These are phyloP conservation scores for Mamestra configurata DNA, from an alignment of 1,140 invertebrate species.

Conservation along the genomic window DNA sequence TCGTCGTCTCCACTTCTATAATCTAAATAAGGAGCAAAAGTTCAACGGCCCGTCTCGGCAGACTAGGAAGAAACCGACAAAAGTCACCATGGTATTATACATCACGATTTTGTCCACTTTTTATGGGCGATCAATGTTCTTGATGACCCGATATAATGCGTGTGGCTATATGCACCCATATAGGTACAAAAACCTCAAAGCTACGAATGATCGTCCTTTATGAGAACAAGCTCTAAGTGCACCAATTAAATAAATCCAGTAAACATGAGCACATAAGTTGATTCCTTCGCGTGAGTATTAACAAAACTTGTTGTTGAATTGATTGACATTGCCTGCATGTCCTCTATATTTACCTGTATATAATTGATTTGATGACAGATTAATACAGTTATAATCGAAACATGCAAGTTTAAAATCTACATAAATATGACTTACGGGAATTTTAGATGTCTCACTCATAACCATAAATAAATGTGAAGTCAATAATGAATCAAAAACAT, in stretches of 20 bases:
- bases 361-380: too few relatives aligned
- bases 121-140: slow-evolving; percentile 39
- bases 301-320: background rate
- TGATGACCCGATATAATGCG: slow-evolving; percentile 16
- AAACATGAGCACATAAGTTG: too few relatives aligned
- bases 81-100: slow-evolving; percentile 62
- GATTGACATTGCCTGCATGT: too few relatives aligned
- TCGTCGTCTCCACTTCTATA: slow-evolving; percentile 84
- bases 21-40: slow-evolving; percentile 87
- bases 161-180: background rate
- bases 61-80: slow-evolving; percentile 73
- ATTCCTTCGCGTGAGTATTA: background rate
- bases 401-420: too few relatives aligned
- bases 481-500: slow-evolving; percentile 4
- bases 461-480: background rate
- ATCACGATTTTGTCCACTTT: slow-evolving; percentile 47
- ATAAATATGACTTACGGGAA: background rate
- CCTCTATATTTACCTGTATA: too few relatives aligned
- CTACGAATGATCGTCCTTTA: background rate
- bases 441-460: background rate
- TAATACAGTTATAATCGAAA: too few relatives aligned
- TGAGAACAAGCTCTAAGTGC: background rate
- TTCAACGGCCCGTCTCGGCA: slow-evolving; percentile 79
- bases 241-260: background rate
- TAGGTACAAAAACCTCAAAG: background rate